phyloP scores from a whole-genome alignment of 1,140 invertebrate species.

The Drepana arcuata region DNA sequence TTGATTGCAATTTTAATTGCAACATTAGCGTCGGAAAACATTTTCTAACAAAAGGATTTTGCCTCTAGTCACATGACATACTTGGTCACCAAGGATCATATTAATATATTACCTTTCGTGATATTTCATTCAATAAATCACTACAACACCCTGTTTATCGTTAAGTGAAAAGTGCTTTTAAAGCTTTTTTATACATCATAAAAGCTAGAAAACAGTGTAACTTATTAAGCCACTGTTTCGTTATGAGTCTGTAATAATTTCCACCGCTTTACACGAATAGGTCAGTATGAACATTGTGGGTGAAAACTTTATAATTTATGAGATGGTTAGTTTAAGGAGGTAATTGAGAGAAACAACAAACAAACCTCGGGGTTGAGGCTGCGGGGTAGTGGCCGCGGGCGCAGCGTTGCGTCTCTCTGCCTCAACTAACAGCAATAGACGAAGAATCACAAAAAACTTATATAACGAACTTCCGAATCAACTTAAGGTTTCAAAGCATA shows the following conservation, averaged over 20 bases:
- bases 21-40: no score
- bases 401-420: background rate
- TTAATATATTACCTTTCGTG: no score
- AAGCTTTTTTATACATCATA: constrained; percentile 10
- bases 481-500: background rate
- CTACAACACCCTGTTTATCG: no score
- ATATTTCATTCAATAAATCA: no score
- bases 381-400: constrained; percentile 4
- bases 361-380: constrained; percentile 20
- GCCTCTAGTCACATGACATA: no score
- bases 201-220: constrained; percentile 8
- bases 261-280: constrained; percentile 20
- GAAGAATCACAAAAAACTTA: no score
- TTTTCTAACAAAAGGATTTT: no score
- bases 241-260: constrained; percentile 22
- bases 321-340: constrained; percentile 28
- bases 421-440: background rate
- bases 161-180: no score
- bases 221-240: constrained; percentile 10
- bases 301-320: constrained; percentile 32
- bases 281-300: constrained; percentile 26
- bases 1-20: no score
- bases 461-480: no score
- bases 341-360: constrained; percentile 49
- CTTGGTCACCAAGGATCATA: no score